Base-by-base conservation (phyloP, 2,797 vertebrate species). In the Pseudocheirus occidentalis region DNA sequence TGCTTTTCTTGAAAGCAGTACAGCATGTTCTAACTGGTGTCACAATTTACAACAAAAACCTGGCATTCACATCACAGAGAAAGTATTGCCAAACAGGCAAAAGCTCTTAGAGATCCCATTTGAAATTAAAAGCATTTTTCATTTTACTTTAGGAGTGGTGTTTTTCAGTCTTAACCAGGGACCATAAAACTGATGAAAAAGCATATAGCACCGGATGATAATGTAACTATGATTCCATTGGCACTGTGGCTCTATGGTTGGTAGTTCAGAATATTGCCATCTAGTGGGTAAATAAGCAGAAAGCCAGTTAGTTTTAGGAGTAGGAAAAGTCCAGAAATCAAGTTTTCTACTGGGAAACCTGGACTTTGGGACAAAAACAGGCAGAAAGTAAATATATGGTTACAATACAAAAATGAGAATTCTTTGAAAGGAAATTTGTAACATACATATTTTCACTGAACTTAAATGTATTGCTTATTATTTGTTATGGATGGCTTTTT, bases 111-210 rank as follows among this genome's bases (percentile, higher is more conserved):
- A 94, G 89, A 96, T 34, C 46, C 73, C 18, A n/a, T 3, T 93
- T 94, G 31, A 46, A 94, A 95, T 92, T 96, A 92, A 94, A 59
- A 58, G 53, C 14, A 18, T 28, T 91, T 97, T 95, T 54, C 31
- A 55, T 54, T 96, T 91, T 54, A 58, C 66, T 92, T 53, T 54
- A 52, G 90, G 55, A 59, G 52, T 81, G 56, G 0, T 0, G 55
- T 57, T 92, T 95, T 90, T 31, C 2, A 18, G 31, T 91, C 94
- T 81, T 81, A 95, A 55, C n/a, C 89, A 94, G 59, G 13, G 81
- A 18, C 24, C 62, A 5, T 31, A 73, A 81, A 92, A 62, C 52
- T 91, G 21, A 92, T 56, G 27, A 53, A 93, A 94, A 55, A 81
- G 5, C 81, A 54, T 16, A 28, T 2, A 2, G 73, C 21, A 81